Conservation (phyloP, 1,140 invertebrate species). For the Pseudomyrmex flavicornis region DNA sequence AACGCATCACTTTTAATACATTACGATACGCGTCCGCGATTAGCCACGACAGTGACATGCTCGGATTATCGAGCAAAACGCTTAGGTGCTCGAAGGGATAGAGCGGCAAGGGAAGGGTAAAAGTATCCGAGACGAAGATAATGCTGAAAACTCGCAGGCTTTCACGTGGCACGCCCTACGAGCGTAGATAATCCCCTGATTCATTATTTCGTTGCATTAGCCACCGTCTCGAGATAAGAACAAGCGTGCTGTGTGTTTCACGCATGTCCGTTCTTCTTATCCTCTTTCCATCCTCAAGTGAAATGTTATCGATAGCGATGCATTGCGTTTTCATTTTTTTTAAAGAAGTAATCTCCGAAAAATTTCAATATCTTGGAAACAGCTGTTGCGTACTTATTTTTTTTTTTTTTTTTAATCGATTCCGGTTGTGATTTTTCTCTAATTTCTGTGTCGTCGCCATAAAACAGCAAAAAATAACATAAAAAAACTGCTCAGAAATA, state of each 20-base stretch:
- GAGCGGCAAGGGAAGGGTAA: neutral
- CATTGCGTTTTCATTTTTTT: conserved; percentile 23
- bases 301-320: neutral
- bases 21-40: conserved; percentile 40
- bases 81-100: conserved; percentile 23
- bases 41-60: conserved; percentile 37
- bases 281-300: neutral
- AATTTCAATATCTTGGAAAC: neutral
- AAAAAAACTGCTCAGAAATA: too few species aligned
- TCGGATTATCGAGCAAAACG: conserved; percentile 57
- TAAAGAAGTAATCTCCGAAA: neutral
- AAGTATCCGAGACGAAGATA: conserved; percentile 71
- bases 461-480: too few species aligned
- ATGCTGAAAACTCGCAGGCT: conserved; percentile 71
- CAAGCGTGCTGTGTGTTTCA: neutral
- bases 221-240: conserved; percentile 69
- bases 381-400: too few species aligned
- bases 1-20: conserved; percentile 55
- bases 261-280: conserved; percentile 43
- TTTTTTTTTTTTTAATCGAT: too few species aligned
- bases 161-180: conserved; percentile 54
- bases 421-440: too few species aligned
- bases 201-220: conserved; percentile 79
- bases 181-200: conserved; percentile 76
- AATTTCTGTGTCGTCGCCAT: too few species aligned